phyloP scores from a whole-genome alignment of 2,888 invertebrate genomes.

The Ptilodon capucinus region DNA sequence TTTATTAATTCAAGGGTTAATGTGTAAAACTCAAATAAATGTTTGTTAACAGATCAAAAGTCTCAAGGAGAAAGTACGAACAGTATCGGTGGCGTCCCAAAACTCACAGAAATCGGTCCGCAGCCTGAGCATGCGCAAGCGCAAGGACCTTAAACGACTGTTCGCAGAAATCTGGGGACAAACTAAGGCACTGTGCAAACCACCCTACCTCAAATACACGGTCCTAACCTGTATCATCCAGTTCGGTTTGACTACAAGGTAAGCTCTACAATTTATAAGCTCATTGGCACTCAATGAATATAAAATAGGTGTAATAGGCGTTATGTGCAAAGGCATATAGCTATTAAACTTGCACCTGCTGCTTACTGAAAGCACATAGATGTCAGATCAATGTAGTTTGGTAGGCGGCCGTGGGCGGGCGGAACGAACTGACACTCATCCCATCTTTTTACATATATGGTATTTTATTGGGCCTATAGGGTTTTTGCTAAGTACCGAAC shows the following conservation, averaged over 20 bases:
- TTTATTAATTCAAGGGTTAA: too few species aligned
- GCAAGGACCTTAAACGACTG: conserved; percentile 87
- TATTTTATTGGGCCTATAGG: too few species aligned
- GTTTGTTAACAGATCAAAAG: conserved; percentile 82
- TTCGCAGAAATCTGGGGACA: conserved; percentile 88
- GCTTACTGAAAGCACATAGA: too few species aligned
- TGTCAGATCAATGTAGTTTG: too few species aligned
- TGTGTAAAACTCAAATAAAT: background rate
- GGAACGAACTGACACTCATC: too few species aligned
- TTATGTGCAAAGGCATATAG: too few species aligned
- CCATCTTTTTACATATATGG: too few species aligned
- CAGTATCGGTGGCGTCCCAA: conserved; percentile 85
- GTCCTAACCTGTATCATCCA: conserved; percentile 90
- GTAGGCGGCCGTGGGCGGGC: too few species aligned
- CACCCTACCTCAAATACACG: conserved; percentile 89
- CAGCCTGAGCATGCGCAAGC: conserved; percentile 86
- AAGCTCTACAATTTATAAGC: conserved; percentile 13
- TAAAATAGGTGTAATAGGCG: too few species aligned
- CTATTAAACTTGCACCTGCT: too few species aligned
- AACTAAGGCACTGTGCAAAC: conserved; percentile 87
- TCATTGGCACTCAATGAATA: too few species aligned
- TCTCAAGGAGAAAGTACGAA: conserved; percentile 85
- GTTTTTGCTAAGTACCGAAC: too few species aligned
- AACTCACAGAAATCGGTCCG: conserved; percentile 86
- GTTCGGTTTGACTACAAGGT: conserved; percentile 91